phyloP scores from a whole-genome alignment of 2,113 vertebrate genomes.

The Megaptera novaeangliae region DNA sequence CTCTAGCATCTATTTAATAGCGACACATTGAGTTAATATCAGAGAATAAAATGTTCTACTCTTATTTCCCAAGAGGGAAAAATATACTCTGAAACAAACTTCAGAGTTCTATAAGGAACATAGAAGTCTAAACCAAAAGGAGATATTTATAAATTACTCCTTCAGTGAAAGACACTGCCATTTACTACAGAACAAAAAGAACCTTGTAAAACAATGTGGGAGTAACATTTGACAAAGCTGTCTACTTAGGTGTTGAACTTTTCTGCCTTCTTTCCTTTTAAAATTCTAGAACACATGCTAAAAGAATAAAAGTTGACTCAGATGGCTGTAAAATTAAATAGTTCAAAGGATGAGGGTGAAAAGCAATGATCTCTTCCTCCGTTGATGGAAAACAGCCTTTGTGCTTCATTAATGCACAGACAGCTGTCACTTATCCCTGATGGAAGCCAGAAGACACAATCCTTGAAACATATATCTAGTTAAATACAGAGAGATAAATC shows the following conservation, averaged over 20 bases:
- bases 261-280: constrained; percentile 64
- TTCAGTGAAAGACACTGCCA: constrained; percentile 7
- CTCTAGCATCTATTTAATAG: not conserved
- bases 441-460: constrained; percentile 68
- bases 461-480: constrained; percentile 59
- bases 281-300: constrained; percentile 62
- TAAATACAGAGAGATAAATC: constrained; percentile 65
- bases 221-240: constrained; percentile 45
- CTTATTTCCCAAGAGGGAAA: not conserved
- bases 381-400: constrained; percentile 33
- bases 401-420: constrained; percentile 76
- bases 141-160: constrained; percentile 27
- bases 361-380: constrained; percentile 58
- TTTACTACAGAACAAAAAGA: constrained; percentile 28
- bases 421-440: constrained; percentile 79
- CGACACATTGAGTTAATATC: not conserved
- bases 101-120: not conserved
- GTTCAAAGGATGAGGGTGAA: constrained; percentile 62
- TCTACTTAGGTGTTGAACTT: constrained; percentile 42
- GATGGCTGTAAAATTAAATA: constrained; percentile 66
- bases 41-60: constrained; percentile 9
- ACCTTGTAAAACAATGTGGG: constrained; percentile 56
- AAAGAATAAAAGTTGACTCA: constrained; percentile 71
- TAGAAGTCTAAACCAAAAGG: constrained; percentile 15
- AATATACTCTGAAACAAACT: not conserved